phyloP scores from a whole-genome alignment of 2,797 vertebrate genomes.

The Pseudochirops corinnae region DNA sequence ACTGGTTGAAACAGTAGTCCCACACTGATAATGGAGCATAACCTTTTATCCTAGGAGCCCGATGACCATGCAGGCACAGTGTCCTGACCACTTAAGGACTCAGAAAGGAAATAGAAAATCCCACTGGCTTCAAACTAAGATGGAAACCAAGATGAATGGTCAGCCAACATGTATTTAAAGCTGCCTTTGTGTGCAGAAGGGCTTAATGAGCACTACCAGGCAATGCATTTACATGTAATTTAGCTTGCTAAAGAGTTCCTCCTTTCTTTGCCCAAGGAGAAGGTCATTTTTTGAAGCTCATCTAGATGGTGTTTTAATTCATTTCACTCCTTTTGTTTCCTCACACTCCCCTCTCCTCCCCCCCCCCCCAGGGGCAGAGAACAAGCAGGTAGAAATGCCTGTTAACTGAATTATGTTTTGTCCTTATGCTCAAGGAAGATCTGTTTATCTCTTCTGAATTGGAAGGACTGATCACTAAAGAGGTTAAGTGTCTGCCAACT shows the following conservation, averaged over 20 bases:
- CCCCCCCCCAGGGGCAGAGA: not conserved
- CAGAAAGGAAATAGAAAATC: not conserved
- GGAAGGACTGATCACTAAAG: not conserved
- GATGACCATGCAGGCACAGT: not conserved
- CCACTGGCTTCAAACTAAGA: not conserved
- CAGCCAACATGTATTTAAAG: not conserved
- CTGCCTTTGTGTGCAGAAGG: not conserved
- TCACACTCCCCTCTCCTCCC: too few relatives aligned
- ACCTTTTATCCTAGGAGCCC: not conserved
- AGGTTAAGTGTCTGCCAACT: constrained; percentile 53
- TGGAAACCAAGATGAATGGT: not conserved
- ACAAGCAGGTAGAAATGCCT: not conserved
- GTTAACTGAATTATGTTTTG: rapidly evolving
- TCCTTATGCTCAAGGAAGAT: not conserved
- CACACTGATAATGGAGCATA: not conserved
- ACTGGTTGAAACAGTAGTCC: not conserved
- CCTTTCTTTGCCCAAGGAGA: not conserved
- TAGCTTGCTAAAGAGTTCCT: not conserved
- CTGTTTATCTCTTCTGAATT: constrained; percentile 12
- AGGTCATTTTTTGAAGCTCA: not conserved
- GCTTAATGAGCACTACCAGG: not conserved
- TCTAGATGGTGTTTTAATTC: not conserved
- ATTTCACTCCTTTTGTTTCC: not conserved
- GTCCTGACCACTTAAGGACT: not conserved
- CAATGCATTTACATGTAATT: not conserved